Evolutionary conservation across 2,888 invertebrate genomes (phyloP).

Genomic region (Dryobotodes eremita): DNA sequence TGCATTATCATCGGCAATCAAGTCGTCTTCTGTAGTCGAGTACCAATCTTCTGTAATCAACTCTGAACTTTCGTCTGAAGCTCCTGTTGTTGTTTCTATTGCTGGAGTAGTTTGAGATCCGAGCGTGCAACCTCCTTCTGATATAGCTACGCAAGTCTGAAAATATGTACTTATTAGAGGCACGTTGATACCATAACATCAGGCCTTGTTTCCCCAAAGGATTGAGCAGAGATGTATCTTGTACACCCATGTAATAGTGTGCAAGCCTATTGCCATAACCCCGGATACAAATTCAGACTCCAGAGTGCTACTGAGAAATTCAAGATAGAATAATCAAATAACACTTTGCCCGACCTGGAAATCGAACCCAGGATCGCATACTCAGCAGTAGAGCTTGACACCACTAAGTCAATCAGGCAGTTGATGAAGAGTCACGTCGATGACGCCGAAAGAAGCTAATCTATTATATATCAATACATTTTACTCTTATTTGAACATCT

Average conservation of each 20-base stretch:
- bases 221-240: too few species aligned
- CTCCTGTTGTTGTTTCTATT: conserved; percentile 14
- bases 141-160: conserved; percentile 46
- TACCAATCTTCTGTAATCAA: conserved; percentile 8
- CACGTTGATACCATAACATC: neutral
- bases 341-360: too few species aligned
- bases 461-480: neutral
- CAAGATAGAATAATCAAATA: too few species aligned
- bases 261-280: too few species aligned
- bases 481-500: neutral
- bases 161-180: neutral
- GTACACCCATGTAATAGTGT: too few species aligned
- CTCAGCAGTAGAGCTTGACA: too few species aligned
- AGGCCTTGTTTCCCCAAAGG: neutral
- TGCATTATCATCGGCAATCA: conserved; percentile 10
- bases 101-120: conserved; percentile 33
- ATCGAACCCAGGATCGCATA: too few species aligned
- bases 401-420: too few species aligned
- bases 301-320: too few species aligned
- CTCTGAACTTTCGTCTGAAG: neutral
- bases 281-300: too few species aligned
- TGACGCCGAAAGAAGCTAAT: neutral
- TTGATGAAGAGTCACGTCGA: too few species aligned
- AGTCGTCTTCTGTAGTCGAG: conserved; percentile 24
- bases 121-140: conserved; percentile 57